Evolutionary conservation across 2,113 vertebrate genomes (phyloP), one percentile per base, ranked within the genome.

Genomic region (Pithys albifrons): DNA sequence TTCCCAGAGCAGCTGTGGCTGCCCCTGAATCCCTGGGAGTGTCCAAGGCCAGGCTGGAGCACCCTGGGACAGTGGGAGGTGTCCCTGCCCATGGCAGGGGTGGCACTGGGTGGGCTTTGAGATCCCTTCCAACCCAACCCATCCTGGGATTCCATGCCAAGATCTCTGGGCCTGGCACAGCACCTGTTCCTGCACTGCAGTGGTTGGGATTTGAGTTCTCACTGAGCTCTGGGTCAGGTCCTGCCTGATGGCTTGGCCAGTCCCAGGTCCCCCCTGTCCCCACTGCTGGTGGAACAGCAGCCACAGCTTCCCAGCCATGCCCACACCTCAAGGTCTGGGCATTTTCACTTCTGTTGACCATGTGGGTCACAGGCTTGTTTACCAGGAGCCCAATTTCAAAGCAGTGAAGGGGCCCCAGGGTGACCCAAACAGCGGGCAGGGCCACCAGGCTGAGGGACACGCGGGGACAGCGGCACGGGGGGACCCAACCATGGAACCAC

Each of bases 391-490:
- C 24, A 7, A 70, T 19, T 61, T 27, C 27, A 65, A 31, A 11
- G 48, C n/a, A 57, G 14, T 4, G 7, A 12, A 10, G 27, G n/a
- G n/a, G n/a, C 29, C 64, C 25, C 4, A 6, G 37, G 37, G 28
- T 35, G 31, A 33, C 33, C 39, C 19, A 19, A 19, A 28, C 28
- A 16, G 8, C 15, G 67, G 37, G 25, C 7, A 69, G 35, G 22
- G 19, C 33, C 11, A 25, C 13, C n/a, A 25, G 14, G 1, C 1
- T 10, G 17, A 33, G n/a, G 28, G 27, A 49, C 1, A 33, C 1
- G 1, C 1, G 45, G n/a, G 45, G 24, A 16, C n/a, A 27, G 12
- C 22, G 10, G 5, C 52, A 3, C 0, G 20, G 29, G 0, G 11
- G 8, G 24, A 92, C 9, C 52, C 27, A 19, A 8, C 0, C 31